Percentiles rank a stretch among this genome's conserved stretches.
These are phyloP conservation scores for Agrochola macilenta DNA, from an alignment of 2,888 invertebrate genomes.

Conservation along the genomic window DNA sequence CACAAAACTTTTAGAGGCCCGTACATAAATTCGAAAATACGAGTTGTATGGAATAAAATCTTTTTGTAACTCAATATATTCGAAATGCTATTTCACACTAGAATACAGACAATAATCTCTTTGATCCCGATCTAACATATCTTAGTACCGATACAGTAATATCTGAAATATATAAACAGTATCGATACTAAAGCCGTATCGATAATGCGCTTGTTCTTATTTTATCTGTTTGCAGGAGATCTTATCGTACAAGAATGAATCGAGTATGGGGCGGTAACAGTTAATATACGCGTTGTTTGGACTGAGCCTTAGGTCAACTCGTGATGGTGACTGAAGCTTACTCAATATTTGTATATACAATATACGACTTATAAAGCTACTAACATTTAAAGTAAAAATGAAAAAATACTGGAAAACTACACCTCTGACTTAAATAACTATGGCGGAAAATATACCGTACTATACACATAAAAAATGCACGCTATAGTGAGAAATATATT, in stretches of 20 bases:
- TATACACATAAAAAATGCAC: background rate
- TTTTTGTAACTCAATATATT: background rate
- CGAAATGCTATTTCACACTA: background rate
- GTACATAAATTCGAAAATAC: background rate
- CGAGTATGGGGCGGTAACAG: constrained; percentile 29
- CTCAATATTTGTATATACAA: background rate
- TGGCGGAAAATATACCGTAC: background rate
- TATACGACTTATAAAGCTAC: background rate
- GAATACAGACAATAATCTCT: constrained; percentile 2
- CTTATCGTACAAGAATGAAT: constrained; percentile 46
- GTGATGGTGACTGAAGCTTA: constrained; percentile 12
- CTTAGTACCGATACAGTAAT: constrained; percentile 9
- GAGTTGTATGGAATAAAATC: background rate
- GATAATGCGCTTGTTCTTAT: constrained; percentile 30
- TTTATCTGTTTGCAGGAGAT: constrained; percentile 36
- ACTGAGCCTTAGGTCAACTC: constrained; percentile 46
- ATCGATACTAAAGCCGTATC: constrained; percentile 33
- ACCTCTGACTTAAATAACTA: background rate
- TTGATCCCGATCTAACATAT: background rate
- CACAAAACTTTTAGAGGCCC: background rate
- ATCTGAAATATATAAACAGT: constrained; percentile 18
- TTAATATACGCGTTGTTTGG: constrained; percentile 28
- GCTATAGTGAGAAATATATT: background rate
- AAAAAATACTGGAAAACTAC: background rate
- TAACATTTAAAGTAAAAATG: background rate